Conservation (phyloP, 2,113 vertebrate genomes). For the Synodontis membranacea region DNA sequence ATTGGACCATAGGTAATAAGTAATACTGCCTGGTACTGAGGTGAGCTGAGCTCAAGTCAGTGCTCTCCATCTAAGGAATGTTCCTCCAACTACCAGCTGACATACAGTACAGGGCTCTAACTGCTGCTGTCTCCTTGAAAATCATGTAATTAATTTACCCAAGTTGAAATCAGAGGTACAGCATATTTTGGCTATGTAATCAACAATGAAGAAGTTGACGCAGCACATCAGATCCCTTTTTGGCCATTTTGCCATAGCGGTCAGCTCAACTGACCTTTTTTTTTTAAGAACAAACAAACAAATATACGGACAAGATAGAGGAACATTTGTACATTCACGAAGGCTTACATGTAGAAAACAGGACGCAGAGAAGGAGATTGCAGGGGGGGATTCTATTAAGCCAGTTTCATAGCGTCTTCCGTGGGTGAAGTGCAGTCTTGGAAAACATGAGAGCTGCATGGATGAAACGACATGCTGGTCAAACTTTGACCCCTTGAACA, state of each 20-base stretch:
- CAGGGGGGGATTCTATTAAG: conserved; percentile 50
- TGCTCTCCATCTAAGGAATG: conserved; percentile 32
- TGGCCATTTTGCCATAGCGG: conserved; percentile 47
- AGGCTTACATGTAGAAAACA: conserved; percentile 66
- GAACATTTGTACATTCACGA: conserved; percentile 74
- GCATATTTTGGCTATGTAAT: conserved; percentile 36
- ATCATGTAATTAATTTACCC: conserved; percentile 3
- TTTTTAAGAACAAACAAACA: conserved; percentile 59
- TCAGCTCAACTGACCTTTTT: conserved; percentile 64
- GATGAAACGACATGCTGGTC: conserved; percentile 60
- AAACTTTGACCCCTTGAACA: conserved; percentile 43
- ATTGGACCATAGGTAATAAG: conserved; percentile 53
- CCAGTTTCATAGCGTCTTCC: conserved; percentile 46
- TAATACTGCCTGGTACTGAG: conserved; percentile 49
- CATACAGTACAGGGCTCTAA: conserved; percentile 41
- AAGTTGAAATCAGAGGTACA: conserved; percentile 8
- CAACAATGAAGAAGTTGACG: conserved; percentile 24
- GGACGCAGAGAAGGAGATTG: conserved; percentile 58
- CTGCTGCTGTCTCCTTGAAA: conserved; percentile 8
- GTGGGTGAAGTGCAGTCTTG: conserved; percentile 17
- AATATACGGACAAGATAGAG: conserved; percentile 53
- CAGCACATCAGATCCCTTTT: conserved; percentile 54
- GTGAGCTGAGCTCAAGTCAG: conserved; percentile 22
- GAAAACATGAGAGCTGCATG: not conserved
- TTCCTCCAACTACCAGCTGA: conserved; percentile 6